phyloP scores from a whole-genome alignment of 2,113 vertebrate genomes.

The Odontophorus gujanensis region DNA sequence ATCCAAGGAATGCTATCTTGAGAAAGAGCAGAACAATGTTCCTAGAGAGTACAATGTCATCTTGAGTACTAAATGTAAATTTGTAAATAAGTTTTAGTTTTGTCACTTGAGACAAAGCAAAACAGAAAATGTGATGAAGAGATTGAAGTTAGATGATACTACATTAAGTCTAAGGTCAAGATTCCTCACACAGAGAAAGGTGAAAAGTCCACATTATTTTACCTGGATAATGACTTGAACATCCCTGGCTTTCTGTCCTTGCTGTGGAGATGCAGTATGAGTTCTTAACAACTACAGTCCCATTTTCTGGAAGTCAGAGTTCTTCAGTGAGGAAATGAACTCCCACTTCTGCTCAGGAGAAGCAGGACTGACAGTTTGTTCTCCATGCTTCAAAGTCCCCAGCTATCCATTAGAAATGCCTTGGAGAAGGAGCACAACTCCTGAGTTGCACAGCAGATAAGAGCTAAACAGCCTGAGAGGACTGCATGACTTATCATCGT shows the following conservation, averaged over 20 bases:
- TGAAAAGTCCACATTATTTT: neutral
- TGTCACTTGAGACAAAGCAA: neutral
- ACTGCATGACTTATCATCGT: neutral
- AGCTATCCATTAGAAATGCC: neutral
- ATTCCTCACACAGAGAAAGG: fast-evolving
- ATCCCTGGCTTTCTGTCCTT: neutral
- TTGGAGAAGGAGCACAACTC: neutral
- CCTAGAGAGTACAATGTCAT: neutral
- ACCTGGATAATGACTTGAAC: neutral
- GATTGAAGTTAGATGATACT: neutral
- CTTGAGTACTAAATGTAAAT: neutral
- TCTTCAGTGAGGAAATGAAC: fast-evolving
- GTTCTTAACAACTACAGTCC: neutral
- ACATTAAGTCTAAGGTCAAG: neutral
- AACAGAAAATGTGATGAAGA: neutral
- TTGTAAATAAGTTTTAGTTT: too few species aligned
- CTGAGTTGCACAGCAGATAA: neutral
- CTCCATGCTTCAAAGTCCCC: neutral
- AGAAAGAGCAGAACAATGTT: neutral
- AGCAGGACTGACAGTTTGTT: neutral
- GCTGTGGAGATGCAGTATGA: neutral
- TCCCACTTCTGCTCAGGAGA: neutral
- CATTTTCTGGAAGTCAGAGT: neutral
- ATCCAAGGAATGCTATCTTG: neutral
- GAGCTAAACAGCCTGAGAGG: neutral